A percentile compares a stretch with the other conserved stretches of the same genome.
phyloP scores from a whole-genome alignment of 2,113 vertebrate species.

The Mugil cephalus region DNA sequence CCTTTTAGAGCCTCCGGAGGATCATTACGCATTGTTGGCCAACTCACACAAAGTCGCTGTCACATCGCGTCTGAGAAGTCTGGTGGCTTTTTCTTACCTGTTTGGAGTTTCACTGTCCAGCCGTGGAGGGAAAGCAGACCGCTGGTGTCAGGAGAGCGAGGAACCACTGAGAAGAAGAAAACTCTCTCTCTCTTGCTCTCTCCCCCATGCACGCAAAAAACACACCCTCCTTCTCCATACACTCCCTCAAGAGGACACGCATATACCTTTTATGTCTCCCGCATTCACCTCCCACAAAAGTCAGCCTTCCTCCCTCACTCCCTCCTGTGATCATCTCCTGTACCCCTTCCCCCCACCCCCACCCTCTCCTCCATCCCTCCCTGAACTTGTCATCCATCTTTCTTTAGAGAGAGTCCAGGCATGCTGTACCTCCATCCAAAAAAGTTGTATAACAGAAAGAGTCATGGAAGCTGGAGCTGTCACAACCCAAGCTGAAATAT shows the following conservation, averaged over 20 bases:
- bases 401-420: background rate
- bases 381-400: slow-evolving; percentile 29
- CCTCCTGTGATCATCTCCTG: slow-evolving; percentile 16
- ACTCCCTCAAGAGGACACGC: slow-evolving; percentile 10
- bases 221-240: background rate
- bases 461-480: background rate
- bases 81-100: slow-evolving; percentile 67
- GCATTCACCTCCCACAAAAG: slow-evolving; percentile 16
- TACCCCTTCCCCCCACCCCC: too few relatives aligned
- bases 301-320: slow-evolving; percentile 11
- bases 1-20: background rate
- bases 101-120: slow-evolving; percentile 34
- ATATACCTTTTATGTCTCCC: background rate
- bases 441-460: slow-evolving; percentile 19
- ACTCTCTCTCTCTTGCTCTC: slow-evolving; percentile 19
- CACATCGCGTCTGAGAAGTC: slow-evolving; percentile 28
- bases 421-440: background rate
- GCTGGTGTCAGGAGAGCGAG: slow-evolving; percentile 58
- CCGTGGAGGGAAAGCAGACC: slow-evolving; percentile 8
- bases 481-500: slow-evolving; percentile 26
- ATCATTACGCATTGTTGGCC: background rate
- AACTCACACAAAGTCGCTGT: slow-evolving; percentile 28
- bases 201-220: background rate
- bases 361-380: background rate
- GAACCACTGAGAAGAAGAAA: slow-evolving; percentile 43